Evolutionary conservation across 1,140 invertebrate genomes (phyloP).

Genomic region (Neomicropteryx cornuta): DNA sequence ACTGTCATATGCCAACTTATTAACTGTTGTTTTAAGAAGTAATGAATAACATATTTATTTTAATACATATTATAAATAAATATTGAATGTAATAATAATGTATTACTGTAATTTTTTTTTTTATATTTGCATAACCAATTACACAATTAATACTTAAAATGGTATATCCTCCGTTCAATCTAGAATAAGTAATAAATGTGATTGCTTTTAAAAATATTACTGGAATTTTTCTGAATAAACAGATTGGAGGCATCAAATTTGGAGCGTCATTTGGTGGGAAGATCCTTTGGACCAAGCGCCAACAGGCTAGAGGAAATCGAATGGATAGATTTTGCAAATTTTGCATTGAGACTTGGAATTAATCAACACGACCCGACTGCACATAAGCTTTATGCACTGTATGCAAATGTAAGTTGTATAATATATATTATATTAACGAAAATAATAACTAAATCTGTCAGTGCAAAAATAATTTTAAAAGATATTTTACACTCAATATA

Average conservation of each 20-base stretch:
- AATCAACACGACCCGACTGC: constrained; percentile 40
- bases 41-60: no score
- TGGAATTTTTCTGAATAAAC: constrained; percentile 18
- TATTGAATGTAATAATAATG: no score
- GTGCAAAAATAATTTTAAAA: constrained; percentile 9
- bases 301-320: constrained; percentile 26
- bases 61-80: no score
- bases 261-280: constrained; percentile 32
- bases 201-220: constrained; percentile 14
- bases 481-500: constrained; percentile 5
- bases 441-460: no score
- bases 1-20: no score
- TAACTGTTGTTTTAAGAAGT: no score
- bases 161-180: no score
- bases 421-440: no score
- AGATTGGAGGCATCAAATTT: constrained; percentile 36
- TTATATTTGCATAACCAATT: no score
- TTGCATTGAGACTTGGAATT: constrained; percentile 49
- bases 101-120: no score
- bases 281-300: constrained; percentile 27
- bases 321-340: constrained; percentile 46
- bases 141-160: no score
- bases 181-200: no score
- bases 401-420: constrained; percentile 48
- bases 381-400: constrained; percentile 55